These are phyloP conservation scores for Abrostola tripartita DNA, from an alignment of 2,888 invertebrate species.

Conservation along the genomic window DNA sequence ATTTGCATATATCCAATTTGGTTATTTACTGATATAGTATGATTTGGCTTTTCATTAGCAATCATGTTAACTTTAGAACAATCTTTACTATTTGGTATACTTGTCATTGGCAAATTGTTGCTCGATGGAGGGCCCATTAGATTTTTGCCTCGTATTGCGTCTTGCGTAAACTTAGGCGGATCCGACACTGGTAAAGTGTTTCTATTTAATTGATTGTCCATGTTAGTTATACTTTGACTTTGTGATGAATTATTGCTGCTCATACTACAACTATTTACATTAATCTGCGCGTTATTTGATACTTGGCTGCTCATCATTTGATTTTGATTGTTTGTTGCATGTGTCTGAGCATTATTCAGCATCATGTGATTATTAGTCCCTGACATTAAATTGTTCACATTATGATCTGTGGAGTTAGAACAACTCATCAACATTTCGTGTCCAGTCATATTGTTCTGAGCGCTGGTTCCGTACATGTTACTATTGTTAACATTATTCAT, in stretches of 20 bases:
- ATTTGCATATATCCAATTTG: conserved; percentile 85
- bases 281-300: conserved; percentile 76
- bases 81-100: conserved; percentile 73
- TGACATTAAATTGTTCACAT: conserved; percentile 76
- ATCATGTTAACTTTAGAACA: conserved; percentile 81
- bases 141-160: conserved; percentile 80
- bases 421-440: conserved; percentile 85
- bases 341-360: conserved; percentile 78
- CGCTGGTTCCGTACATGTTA: conserved; percentile 72
- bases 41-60: conserved; percentile 79
- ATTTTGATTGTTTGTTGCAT: conserved; percentile 73
- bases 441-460: conserved; percentile 74
- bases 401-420: conserved; percentile 77
- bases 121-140: conserved; percentile 78
- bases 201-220: conserved; percentile 78
- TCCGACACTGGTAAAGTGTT: conserved; percentile 75
- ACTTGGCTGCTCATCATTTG: conserved; percentile 75
- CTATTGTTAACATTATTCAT: conserved; percentile 77
- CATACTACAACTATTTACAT: conserved; percentile 82
- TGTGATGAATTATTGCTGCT: conserved; percentile 72
- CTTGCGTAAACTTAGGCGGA: conserved; percentile 77
- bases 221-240: conserved; percentile 71
- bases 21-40: conserved; percentile 80
- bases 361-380: conserved; percentile 80
- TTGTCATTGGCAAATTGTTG: conserved; percentile 72